phyloP scores from a whole-genome alignment of 2,888 invertebrate species.

The Carcina quercana region DNA sequence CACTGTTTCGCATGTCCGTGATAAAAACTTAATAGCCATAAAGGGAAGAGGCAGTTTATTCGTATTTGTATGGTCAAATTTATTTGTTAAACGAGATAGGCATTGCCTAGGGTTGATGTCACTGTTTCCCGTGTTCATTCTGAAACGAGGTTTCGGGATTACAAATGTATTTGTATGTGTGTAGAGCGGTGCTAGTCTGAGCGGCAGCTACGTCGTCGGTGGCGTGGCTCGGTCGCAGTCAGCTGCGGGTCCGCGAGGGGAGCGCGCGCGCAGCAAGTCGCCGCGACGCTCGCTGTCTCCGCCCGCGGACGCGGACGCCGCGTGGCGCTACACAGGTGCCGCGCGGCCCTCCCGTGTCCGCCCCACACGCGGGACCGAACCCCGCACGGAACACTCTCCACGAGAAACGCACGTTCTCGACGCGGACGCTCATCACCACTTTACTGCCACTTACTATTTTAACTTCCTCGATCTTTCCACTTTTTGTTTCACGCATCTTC shows the following conservation, averaged over 20 bases:
- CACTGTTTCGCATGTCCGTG: no score
- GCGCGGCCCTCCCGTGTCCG: slow-evolving; percentile 35
- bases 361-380: slow-evolving; percentile 41
- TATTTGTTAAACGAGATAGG: no score
- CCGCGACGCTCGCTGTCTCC: slow-evolving; percentile 90
- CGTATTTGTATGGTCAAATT: no score
- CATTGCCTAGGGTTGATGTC: no score
- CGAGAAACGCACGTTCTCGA: slow-evolving; percentile 59
- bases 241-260: slow-evolving; percentile 76
- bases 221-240: slow-evolving; percentile 87
- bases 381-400: slow-evolving; percentile 70
- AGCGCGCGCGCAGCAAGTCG: slow-evolving; percentile 84
- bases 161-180: no score
- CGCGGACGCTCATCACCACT: slow-evolving; percentile 66
- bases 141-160: no score
- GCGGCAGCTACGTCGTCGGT: slow-evolving; percentile 44
- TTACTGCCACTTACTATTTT: slow-evolving; percentile 66
- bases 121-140: no score
- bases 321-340: slow-evolving; percentile 75
- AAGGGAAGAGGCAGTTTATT: no score
- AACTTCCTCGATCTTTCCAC: slow-evolving; percentile 58
- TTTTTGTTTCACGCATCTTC: slow-evolving; percentile 61
- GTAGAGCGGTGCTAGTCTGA: no score
- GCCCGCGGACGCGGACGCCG: slow-evolving; percentile 76
- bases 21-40: no score